These are phyloP conservation scores for Ammodytes dubius DNA, from an alignment of 2,113 vertebrate species.

Conservation along the genomic window DNA sequence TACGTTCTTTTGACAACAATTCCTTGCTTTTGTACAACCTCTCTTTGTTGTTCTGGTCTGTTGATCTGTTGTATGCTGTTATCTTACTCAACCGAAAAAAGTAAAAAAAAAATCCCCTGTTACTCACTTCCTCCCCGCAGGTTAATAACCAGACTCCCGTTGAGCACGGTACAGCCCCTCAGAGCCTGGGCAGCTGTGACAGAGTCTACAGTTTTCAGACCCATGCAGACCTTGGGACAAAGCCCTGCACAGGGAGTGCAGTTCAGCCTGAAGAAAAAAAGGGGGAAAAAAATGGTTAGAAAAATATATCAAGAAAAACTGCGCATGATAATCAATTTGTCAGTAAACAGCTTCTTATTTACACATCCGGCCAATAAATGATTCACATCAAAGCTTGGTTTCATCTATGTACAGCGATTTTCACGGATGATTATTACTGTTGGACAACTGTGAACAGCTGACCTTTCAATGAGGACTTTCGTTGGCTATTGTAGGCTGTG, in stretches of 20 bases:
- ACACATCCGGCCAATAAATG: too few species aligned
- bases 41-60: slow-evolving; percentile 5
- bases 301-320: not conserved
- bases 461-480: too few species aligned
- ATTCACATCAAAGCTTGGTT: too few species aligned
- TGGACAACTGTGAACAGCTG: too few species aligned
- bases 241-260: slow-evolving; percentile 93
- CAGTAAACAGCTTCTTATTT: too few species aligned
- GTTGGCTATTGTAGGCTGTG: too few species aligned
- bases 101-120: not conserved
- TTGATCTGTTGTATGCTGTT: not conserved
- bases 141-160: slow-evolving; percentile 94
- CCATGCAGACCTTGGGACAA: slow-evolving; percentile 93
- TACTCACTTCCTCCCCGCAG: slow-evolving; percentile 96
- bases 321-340: too few species aligned
- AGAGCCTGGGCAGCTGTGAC: slow-evolving; percentile 94
- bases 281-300: not conserved
- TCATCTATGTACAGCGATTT: too few species aligned
- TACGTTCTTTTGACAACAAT: not conserved
- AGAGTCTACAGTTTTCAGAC: slow-evolving; percentile 90
- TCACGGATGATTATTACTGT: too few species aligned
- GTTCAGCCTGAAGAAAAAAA: slow-evolving; percentile 84
- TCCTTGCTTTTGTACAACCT: slow-evolving; percentile 7
- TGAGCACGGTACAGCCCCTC: slow-evolving; percentile 93
- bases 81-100: slow-evolving; percentile 28